Base-by-base conservation (phyloP, 2,888 invertebrate genomes). In the Coenonympha arcania region DNA sequence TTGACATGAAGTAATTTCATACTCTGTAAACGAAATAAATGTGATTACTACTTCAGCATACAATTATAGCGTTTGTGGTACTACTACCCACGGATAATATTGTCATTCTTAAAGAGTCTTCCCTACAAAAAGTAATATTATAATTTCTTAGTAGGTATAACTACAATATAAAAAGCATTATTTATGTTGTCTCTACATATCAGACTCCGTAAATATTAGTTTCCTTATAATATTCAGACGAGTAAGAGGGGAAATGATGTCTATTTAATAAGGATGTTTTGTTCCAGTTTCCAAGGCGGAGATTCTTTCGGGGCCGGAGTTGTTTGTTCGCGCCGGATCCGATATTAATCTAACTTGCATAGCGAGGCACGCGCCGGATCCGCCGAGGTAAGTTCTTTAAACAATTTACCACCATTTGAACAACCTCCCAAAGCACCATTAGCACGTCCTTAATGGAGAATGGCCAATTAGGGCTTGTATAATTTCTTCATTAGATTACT, bases 261-360 rank as follows among this genome's bases (percentile, higher is more conserved):
- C 44, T 15, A 44, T 44, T 44, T 34, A 44, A 24, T 33, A 30
- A 13, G 31, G 20, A 26, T 31, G 48, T 55, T 52, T 59, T 86
- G 54, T 69, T 86, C 42, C 89, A 95, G 95, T 95, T 65, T 95
- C 95, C 59, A 93, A 93, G 79, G 95, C 95, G 53, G 93, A 93
- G 87, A 95, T 95, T 68, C 87, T 93, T 64, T 93, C 95, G 30
- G 94, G 93, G 64, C 89, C 93, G 16, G 95, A 95, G 80, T 85
- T 95, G 68, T 94, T 93, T 81, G 93, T 95, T 68, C 92, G 94
- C 67, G 94, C 93, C 63, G 95, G 95, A 54, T 95, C 94, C 63
- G 95, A 95, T 84, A 95, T 95, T 77, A 95, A 95, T 87, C 89
- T 95, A 69, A 95, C 95, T 61, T 95, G 95, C 85, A 90, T 93